phyloP scores from a whole-genome alignment of 2,888 invertebrate species.

The Drosophila paranaensis region DNA sequence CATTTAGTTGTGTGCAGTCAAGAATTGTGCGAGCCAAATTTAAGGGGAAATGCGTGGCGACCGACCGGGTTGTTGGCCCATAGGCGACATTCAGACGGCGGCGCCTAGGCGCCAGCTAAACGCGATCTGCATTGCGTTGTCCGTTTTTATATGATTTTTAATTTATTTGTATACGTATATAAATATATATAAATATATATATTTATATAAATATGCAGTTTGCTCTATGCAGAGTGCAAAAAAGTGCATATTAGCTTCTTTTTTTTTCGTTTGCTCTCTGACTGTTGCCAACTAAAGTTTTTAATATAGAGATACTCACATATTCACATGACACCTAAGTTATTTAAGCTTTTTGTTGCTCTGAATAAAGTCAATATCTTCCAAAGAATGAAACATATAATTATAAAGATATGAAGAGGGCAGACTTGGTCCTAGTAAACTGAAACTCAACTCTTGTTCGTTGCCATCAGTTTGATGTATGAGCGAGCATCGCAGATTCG shows the following conservation, averaged over 20 bases:
- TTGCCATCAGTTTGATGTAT: neutral
- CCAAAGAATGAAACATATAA: too few relatives aligned
- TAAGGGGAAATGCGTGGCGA: constrained; percentile 55
- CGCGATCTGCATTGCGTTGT: constrained; percentile 66
- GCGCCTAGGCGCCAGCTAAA: constrained; percentile 64
- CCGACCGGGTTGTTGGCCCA: constrained; percentile 71
- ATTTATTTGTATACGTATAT: constrained; percentile 64
- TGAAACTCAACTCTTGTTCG: neutral
- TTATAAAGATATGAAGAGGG: neutral
- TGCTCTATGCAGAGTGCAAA: neutral
- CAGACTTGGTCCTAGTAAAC: neutral
- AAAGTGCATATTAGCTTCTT: neutral
- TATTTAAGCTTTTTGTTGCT: too few relatives aligned
- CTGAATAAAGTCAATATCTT: neutral
- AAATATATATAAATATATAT: constrained; percentile 14
- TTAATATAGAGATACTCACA: neutral
- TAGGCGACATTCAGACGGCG: constrained; percentile 60
- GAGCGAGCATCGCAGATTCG: neutral
- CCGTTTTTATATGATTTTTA: constrained; percentile 74
- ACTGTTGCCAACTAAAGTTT: neutral
- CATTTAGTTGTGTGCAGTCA: constrained; percentile 6
- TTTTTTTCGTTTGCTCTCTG: neutral
- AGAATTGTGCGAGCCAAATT: constrained; percentile 29
- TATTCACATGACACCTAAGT: too few relatives aligned
- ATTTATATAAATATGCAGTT: neutral